Conservation (phyloP, 2,113 vertebrate genomes). For the Trichechus manatus region DNA sequence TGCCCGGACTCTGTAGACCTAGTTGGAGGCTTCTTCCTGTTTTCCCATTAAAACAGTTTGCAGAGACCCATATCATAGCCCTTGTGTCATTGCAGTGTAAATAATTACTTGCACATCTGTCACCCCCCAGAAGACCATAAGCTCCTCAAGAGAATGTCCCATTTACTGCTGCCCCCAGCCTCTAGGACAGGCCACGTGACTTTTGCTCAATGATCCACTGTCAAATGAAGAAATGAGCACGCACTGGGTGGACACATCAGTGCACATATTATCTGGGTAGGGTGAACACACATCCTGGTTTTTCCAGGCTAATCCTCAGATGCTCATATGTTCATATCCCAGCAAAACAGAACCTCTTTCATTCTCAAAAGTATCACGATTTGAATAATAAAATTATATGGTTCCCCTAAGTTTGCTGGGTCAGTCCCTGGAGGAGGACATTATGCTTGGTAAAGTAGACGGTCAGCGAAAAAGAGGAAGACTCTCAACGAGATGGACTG, state of each 20-base stretch:
- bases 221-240: neutral
- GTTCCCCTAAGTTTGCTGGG: neutral
- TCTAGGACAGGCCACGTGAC: neutral
- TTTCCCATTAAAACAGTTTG: neutral
- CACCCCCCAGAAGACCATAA: neutral
- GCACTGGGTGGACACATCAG: neutral
- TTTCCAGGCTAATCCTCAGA: neutral
- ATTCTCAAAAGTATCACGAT: neutral
- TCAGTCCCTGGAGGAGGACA: too few relatives aligned
- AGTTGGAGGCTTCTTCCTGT: neutral
- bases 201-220: neutral
- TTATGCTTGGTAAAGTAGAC: too few relatives aligned
- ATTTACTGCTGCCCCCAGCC: neutral
- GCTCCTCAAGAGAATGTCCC: neutral
- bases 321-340: neutral
- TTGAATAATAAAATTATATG: conserved; percentile 33
- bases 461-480: too few relatives aligned
- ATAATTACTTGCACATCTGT: neutral
- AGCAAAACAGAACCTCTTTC: neutral
- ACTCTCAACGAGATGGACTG: too few relatives aligned
- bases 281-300: neutral
- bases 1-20: neutral
- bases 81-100: neutral
- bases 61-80: neutral
- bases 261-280: neutral